Evolutionary conservation across 1,140 invertebrate genomes (phyloP), one percentile per base, ranked within the genome.

Genomic region (Wiebesia pumilae): DNA sequence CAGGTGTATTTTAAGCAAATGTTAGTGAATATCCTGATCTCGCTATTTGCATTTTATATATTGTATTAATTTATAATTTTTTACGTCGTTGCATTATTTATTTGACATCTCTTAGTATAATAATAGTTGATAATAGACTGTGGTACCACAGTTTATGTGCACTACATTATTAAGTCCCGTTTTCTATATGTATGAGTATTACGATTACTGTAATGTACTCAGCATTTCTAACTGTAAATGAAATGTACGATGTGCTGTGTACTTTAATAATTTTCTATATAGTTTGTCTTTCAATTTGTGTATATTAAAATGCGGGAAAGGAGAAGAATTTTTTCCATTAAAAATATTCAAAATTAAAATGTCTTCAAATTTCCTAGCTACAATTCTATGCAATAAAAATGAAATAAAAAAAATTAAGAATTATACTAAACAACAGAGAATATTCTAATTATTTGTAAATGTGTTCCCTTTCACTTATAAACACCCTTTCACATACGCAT

Each of bases 261-360:
- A 75, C 43, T 67, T 82, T 65, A 30, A 87, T 87, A 69, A 83
- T 79, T 87, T 83, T 33, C 75, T 86, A 38, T 24, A 82, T 82
- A 67, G 38, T 86, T 85, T 81, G 69, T 82, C 80, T 86, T 82
- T 82, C 54, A 78, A 86, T 86, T 77, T 86, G 38, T 86, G 80
- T 86, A 82, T 54, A 82, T 77, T 86, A 51, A 78, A 16, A 30
- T 62, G 58, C 65, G 33, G n/a, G 27, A 75, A 77, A 75, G n/a
- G 24, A 73, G 35, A 43, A 80, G 65, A 71, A 43, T 54, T 27
- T n/a, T 62, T 78, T 78, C 4, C 87, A 90, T 90, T 87, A 87
- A 92, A 90, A 88, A 92, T 90, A 78, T 78, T 51, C 21, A 51
- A 78, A 78, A 24, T 69, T 69, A 69, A 69, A 69, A 33, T 33